These are phyloP conservation scores for Pycnomerus fuliginosus DNA, from an alignment of 2,888 invertebrate genomes.

Conservation along the genomic window DNA sequence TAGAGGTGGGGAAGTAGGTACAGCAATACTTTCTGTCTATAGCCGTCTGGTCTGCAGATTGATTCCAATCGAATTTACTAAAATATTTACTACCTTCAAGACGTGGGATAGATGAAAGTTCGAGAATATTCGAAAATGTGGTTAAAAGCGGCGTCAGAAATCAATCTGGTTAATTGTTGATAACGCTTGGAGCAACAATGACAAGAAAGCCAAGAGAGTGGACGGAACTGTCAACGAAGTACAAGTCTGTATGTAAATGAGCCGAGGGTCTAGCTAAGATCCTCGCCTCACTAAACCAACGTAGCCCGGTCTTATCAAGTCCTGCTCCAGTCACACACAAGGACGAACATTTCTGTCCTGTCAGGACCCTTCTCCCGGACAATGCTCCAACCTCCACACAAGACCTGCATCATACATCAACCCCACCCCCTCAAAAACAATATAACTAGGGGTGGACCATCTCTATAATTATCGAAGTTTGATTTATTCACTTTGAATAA, in stretches of 20 bases:
- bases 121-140: too few species aligned
- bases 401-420: conserved; percentile 19
- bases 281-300: conserved; percentile 26
- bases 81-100: too few species aligned
- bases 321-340: conserved; percentile 28
- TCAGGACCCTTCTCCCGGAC: conserved; percentile 37
- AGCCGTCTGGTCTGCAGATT: too few species aligned
- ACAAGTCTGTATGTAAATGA: conserved; percentile 24
- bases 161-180: conserved; percentile 31
- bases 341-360: conserved; percentile 35
- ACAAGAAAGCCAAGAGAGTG: conserved; percentile 23
- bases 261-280: conserved; percentile 21
- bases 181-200: conserved; percentile 26
- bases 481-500: too few species aligned
- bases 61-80: too few species aligned
- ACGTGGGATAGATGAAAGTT: too few species aligned
- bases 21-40: too few species aligned
- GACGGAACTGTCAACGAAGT: conserved; percentile 24
- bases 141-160: too few species aligned
- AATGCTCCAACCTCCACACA: conserved; percentile 20
- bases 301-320: conserved; percentile 28
- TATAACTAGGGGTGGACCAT: too few species aligned
- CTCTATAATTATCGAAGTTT: too few species aligned
- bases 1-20: too few species aligned
- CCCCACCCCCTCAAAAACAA: too few species aligned